Base-by-base conservation (phyloP, 2,888 invertebrate genomes). In the Nomada goodeniana region DNA sequence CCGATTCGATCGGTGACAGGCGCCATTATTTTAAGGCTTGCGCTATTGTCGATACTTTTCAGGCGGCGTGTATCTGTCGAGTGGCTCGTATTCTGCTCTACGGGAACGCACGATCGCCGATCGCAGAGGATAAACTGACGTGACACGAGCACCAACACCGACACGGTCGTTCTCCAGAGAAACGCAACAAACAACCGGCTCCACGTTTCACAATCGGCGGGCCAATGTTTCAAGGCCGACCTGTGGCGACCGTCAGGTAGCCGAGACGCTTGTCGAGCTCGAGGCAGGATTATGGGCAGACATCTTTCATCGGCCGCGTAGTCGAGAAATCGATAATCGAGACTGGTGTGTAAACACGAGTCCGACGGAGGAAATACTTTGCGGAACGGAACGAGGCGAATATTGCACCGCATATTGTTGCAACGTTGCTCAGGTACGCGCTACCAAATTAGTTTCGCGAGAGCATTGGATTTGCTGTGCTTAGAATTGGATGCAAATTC, bases 81-180 rank as follows among this genome's bases (percentile, higher is more conserved):
- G 26, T 18, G 52, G 59, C 13, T 18, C 23, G 3, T 26, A 44
- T n/a, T 67, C 68, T 13, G 47, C 55, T 75, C 55, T 18, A 57
- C 29, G 69, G 44, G 44, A 71, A 26, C 72, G 63, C n/a, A 47
- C 60, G 47, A 75, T 76, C 85, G 63, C 23, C 60, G 86, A 85
- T 85, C 65, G 50, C 26, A 60, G 15, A 26, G 36, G 52, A 71
- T 78, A 86, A 83, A 68, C 53, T 61, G 50, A 60, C 61, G 53
- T 29, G 52, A 75, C 72, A 65, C 72, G 69, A 63, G 59, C 60
- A 71, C 47, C 52, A 60, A 61, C 69, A 60, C 61, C 67, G 69
- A 52, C 61, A 44, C 13, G 60, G 73, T 55, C 64, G 73, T 55
- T 72, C 65, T 68, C 29, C 65, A n/a, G 20, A 70, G 76, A 74